Conservation (phyloP, 2,797 vertebrate genomes). For the Phyllotis vaccarum region DNA sequence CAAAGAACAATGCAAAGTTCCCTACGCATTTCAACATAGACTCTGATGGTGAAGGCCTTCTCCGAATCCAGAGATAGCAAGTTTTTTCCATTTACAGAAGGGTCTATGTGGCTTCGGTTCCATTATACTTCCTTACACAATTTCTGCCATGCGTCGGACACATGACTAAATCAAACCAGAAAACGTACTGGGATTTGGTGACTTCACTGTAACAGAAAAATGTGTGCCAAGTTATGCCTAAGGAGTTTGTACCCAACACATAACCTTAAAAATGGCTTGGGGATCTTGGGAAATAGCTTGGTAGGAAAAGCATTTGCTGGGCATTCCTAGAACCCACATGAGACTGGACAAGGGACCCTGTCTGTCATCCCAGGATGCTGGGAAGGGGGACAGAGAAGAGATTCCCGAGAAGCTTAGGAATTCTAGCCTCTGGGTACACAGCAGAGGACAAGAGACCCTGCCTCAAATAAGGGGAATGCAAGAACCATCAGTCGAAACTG, state of each 20-base stretch:
- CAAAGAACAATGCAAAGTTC: background rate
- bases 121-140: background rate
- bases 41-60: background rate
- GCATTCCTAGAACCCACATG: background rate
- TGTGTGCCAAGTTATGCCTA: background rate
- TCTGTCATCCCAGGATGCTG: background rate
- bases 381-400: background rate
- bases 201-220: background rate
- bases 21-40: conserved; percentile 17
- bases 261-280: background rate
- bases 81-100: background rate
- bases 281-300: background rate
- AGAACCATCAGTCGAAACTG: background rate
- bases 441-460: background rate
- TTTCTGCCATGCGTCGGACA: background rate
- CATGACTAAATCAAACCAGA: background rate
- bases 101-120: background rate
- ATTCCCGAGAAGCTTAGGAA: background rate
- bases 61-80: background rate
- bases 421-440: background rate
- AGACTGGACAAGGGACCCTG: background rate
- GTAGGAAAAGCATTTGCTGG: background rate
- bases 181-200: background rate
- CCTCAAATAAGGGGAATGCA: background rate
- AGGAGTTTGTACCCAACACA: background rate